phyloP scores from a whole-genome alignment of 2,888 invertebrate species.

The Xanthorhoe spadicearia region DNA sequence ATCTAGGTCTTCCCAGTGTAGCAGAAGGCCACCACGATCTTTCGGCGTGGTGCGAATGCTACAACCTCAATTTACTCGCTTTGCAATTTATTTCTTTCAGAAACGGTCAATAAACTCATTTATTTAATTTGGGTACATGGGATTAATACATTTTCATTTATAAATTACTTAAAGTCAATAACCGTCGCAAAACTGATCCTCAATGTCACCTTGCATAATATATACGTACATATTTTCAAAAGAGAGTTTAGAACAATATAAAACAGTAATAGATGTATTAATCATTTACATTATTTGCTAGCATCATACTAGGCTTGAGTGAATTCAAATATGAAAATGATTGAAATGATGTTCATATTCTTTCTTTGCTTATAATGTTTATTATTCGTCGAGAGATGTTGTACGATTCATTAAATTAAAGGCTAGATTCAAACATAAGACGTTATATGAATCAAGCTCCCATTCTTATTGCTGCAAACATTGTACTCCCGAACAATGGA shows the following conservation, averaged over 20 bases:
- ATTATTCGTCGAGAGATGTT: too few species aligned
- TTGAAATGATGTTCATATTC: neutral
- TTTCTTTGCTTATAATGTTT: too few species aligned
- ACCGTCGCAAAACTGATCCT: conserved; percentile 2
- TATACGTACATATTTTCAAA: neutral
- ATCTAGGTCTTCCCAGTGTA: too few species aligned
- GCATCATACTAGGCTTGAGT: neutral
- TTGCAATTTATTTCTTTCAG: conserved; percentile 12
- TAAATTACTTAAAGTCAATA: conserved; percentile 9
- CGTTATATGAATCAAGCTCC: conserved; percentile 11
- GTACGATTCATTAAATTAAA: neutral
- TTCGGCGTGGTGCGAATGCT: too few species aligned
- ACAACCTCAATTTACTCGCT: neutral
- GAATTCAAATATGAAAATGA: neutral
- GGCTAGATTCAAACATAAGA: conserved; percentile 6
- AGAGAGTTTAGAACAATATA: neutral
- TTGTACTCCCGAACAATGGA: conserved; percentile 39
- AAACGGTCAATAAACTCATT: conserved; percentile 20
- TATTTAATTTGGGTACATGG: conserved; percentile 16
- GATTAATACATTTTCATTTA: conserved; percentile 8
- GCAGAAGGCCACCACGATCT: too few species aligned
- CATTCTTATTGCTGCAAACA: conserved; percentile 30
- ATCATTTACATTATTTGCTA: neutral
- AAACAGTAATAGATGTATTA: too few species aligned
- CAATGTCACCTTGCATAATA: conserved; percentile 13